These are phyloP conservation scores for Blera fallax DNA, from an alignment of 2,888 invertebrate genomes.

Conservation along the genomic window DNA sequence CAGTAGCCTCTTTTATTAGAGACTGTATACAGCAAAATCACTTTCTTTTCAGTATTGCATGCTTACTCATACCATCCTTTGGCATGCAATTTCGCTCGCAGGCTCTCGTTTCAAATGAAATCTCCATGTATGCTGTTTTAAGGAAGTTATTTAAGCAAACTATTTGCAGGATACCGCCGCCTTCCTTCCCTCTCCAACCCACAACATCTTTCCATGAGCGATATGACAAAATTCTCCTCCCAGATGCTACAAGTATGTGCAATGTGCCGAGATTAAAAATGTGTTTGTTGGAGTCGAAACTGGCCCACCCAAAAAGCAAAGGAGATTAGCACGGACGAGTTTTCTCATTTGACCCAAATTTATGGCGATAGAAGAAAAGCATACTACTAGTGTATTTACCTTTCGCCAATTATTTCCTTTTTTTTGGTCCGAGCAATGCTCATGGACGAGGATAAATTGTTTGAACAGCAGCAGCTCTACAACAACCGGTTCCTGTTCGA, in stretches of 20 bases:
- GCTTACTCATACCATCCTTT: background rate
- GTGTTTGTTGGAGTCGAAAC: slow-evolving; percentile 15
- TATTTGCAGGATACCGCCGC: slow-evolving; percentile 27
- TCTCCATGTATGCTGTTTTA: slow-evolving; percentile 27
- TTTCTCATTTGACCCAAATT: slow-evolving; percentile 61
- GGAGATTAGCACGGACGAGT: slow-evolving; percentile 51
- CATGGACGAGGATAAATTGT: slow-evolving; percentile 36
- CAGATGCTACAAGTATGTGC: slow-evolving; percentile 49
- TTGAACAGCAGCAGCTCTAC: slow-evolving; percentile 26
- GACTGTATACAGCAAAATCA: background rate
- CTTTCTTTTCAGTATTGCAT: slow-evolving; percentile 37
- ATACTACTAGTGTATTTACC: slow-evolving; percentile 52
- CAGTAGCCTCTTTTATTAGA: slow-evolving; percentile 12
- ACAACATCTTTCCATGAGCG: slow-evolving; percentile 1
- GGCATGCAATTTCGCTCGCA: slow-evolving; percentile 11
- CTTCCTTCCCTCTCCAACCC: slow-evolving; percentile 7
- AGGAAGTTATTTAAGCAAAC: slow-evolving; percentile 54
- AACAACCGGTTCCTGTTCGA: slow-evolving; percentile 55
- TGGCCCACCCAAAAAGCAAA: slow-evolving; percentile 4
- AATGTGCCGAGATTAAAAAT: slow-evolving; percentile 45
- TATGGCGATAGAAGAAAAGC: slow-evolving; percentile 21
- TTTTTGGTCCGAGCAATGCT: slow-evolving; percentile 13
- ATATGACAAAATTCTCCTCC: slow-evolving; percentile 35
- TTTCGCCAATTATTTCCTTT: slow-evolving; percentile 50
- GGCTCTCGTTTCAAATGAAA: slow-evolving; percentile 30